Conservation (phyloP, 2,888 invertebrate genomes). For the Epinotia ramella region DNA sequence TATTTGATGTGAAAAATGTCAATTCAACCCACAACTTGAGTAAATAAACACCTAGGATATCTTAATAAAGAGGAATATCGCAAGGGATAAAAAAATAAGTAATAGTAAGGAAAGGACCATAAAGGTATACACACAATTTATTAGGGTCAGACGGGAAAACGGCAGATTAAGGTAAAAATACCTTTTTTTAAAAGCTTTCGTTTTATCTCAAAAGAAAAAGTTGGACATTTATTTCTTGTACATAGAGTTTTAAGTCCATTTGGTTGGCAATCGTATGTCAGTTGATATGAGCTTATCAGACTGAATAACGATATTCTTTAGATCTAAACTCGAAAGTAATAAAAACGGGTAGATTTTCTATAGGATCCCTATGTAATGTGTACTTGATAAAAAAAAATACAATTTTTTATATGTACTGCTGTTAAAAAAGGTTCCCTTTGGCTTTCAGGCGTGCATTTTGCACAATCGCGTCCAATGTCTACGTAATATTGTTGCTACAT, state of each 20-base stretch:
- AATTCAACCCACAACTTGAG: not conserved
- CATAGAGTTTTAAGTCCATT: conserved; percentile 17
- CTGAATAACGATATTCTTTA: too few species aligned
- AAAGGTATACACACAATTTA: conserved; percentile 38
- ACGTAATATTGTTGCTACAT: too few species aligned
- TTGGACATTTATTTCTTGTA: conserved; percentile 16
- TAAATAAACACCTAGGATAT: conserved; percentile 6
- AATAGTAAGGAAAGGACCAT: conserved; percentile 26
- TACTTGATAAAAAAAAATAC: too few species aligned
- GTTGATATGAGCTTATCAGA: too few species aligned
- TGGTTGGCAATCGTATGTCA: not conserved
- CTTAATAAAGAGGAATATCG: conserved; percentile 14
- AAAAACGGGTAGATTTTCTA: too few species aligned
- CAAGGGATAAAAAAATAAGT: conserved; percentile 35
- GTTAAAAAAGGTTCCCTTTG: too few species aligned
- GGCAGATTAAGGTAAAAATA: conserved; percentile 39
- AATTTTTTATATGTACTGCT: too few species aligned
- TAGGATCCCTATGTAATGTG: too few species aligned
- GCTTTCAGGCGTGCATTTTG: too few species aligned
- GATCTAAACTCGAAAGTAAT: too few species aligned
- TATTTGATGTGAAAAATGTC: not conserved
- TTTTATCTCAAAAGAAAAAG: conserved; percentile 31
- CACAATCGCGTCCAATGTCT: too few species aligned
- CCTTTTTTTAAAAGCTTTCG: conserved; percentile 34
- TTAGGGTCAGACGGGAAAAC: conserved; percentile 43